phyloP scores from a whole-genome alignment of 2,888 invertebrate species.

The Actias luna region DNA sequence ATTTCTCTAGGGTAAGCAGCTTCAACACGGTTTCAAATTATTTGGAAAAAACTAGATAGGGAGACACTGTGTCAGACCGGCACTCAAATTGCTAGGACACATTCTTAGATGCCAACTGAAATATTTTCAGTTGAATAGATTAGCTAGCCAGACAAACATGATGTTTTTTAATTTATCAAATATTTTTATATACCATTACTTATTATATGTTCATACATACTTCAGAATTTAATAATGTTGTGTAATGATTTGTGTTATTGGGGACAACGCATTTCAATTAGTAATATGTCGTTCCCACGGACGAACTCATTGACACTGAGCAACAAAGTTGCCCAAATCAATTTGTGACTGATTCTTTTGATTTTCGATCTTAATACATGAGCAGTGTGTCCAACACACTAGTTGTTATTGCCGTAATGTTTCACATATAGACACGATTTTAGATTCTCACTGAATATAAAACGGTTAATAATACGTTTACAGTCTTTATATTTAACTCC shows the following conservation, averaged over 20 bases:
- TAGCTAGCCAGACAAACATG: no score
- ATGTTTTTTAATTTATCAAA: no score
- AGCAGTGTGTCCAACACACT: neutral
- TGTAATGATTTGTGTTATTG: slow-evolving; percentile 16
- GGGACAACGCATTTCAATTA: slow-evolving; percentile 57
- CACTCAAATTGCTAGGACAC: no score
- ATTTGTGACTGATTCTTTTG: slow-evolving; percentile 44
- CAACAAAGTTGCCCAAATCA: slow-evolving; percentile 62
- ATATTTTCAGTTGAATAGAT: no score
- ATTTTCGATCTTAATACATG: slow-evolving; percentile 33
- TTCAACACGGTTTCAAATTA: no score
- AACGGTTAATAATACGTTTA: neutral
- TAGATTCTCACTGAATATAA: neutral
- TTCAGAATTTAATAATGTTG: neutral
- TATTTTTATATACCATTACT: neutral
- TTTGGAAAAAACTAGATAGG: no score
- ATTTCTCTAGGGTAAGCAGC: no score
- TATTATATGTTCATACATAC: neutral
- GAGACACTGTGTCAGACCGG: no score
- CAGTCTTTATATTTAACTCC: no score
- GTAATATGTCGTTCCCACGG: slow-evolving; percentile 29
- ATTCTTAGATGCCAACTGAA: no score
- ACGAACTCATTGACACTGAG: slow-evolving; percentile 57
- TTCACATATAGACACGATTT: no score
- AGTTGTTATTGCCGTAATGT: no score